Conservation (phyloP, 2,797 vertebrate species). For the Rhynchonycteris naso region DNA sequence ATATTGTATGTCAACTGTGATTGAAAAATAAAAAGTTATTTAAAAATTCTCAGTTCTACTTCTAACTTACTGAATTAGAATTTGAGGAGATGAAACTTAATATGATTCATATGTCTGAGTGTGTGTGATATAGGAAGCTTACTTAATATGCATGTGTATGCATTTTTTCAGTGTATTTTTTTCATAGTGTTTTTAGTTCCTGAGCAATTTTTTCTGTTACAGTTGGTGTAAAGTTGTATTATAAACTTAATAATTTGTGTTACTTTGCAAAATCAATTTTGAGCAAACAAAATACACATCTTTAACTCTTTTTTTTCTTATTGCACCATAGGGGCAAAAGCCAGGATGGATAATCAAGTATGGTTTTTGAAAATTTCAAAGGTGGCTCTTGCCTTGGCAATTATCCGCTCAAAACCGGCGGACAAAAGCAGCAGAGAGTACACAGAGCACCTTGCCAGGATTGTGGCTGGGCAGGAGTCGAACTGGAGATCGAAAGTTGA, state of each 20-base stretch:
- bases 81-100: not conserved
- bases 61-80: not conserved
- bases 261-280: slow-evolving; percentile 58
- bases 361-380: slow-evolving; percentile 86
- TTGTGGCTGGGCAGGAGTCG: slow-evolving; percentile 81
- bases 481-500: slow-evolving; percentile 85
- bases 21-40: not conserved
- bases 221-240: slow-evolving; percentile 44
- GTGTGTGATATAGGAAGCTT: not conserved
- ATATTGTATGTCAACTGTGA: not conserved
- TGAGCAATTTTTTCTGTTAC: slow-evolving; percentile 65
- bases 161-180: slow-evolving; percentile 59
- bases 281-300: slow-evolving; percentile 63
- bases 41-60: not conserved
- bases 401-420: slow-evolving; percentile 89
- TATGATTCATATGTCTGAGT: not conserved
- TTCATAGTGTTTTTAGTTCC: slow-evolving; percentile 2
- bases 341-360: slow-evolving; percentile 64
- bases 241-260: slow-evolving; percentile 68
- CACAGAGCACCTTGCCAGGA: slow-evolving; percentile 83
- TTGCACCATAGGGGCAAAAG: slow-evolving; percentile 74
- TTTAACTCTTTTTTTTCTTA: slow-evolving; percentile 61
- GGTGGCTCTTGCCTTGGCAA: slow-evolving; percentile 89
- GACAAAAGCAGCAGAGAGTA: slow-evolving; percentile 87
- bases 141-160: not conserved